Evolutionary conservation across 2,797 vertebrate genomes (phyloP).

Genomic region (Todus mexicanus): DNA sequence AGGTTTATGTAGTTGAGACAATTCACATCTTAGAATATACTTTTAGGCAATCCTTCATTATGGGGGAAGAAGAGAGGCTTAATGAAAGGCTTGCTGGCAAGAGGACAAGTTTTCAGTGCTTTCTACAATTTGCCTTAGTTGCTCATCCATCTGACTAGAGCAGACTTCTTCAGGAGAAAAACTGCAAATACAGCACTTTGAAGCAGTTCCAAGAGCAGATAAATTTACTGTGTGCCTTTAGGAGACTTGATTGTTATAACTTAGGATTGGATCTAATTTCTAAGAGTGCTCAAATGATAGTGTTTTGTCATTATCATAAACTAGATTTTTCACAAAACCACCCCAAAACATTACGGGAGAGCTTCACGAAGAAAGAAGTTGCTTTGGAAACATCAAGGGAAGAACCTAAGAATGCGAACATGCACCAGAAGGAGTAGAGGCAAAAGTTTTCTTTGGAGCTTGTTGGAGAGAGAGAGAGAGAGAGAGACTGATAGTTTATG

Average conservation of each 20-base stretch:
- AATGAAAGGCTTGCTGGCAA: not conserved
- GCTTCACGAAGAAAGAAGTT: not conserved
- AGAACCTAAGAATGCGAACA: not conserved
- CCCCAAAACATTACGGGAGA: not conserved
- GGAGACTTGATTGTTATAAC: not conserved
- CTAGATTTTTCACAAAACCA: not conserved
- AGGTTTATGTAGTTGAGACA: not conserved
- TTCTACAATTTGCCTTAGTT: not conserved
- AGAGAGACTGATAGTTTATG: not conserved
- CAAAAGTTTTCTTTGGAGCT: not conserved
- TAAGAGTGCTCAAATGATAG: not conserved
- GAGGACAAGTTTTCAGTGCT: not conserved
- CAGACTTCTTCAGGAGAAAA: conserved; percentile 1
- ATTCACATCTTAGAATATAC: not conserved
- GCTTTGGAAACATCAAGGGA: not conserved
- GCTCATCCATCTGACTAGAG: not conserved
- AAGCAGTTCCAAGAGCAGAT: not conserved
- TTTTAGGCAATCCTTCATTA: not conserved
- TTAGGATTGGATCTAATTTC: not conserved
- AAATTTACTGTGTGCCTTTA: not conserved
- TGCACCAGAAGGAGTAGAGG: not conserved
- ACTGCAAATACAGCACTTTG: not conserved
- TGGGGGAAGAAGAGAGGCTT: not conserved
- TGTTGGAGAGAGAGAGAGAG: not conserved
- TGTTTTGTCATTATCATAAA: not conserved